Evolutionary conservation across 2,113 vertebrate species (phyloP).

Genomic region (Leiothrix lutea): DNA sequence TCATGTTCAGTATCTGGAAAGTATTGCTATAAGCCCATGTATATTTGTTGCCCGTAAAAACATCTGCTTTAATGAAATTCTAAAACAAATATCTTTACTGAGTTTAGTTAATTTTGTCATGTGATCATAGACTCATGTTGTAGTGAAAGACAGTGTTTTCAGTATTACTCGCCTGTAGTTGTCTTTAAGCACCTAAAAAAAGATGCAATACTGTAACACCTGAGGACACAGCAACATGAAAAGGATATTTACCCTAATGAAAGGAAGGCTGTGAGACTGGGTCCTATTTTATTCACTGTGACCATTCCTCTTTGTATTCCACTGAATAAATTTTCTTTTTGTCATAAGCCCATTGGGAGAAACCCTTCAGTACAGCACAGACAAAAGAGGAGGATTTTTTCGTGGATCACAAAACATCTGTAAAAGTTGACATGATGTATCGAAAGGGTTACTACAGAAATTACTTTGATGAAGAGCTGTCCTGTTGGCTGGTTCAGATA

Average conservation of each 20-base stretch:
- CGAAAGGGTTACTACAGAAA: constrained; percentile 69
- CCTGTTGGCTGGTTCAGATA: constrained; percentile 72
- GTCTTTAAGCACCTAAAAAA: background rate
- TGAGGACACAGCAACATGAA: background rate
- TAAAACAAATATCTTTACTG: background rate
- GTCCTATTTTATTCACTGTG: background rate
- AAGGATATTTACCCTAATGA: background rate
- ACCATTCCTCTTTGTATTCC: background rate
- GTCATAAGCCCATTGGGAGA: constrained; percentile 72
- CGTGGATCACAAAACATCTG: background rate
- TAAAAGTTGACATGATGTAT: constrained; percentile 70
- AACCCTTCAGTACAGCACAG: constrained; percentile 60
- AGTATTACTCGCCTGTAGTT: background rate
- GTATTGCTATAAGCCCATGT: background rate
- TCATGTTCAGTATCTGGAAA: background rate
- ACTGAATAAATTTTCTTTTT: background rate
- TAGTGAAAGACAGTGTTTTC: background rate
- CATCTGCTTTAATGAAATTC: background rate
- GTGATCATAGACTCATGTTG: background rate
- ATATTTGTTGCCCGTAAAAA: background rate
- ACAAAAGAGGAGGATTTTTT: constrained; percentile 62
- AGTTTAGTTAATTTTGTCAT: background rate
- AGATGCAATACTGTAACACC: background rate
- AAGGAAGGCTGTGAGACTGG: background rate
- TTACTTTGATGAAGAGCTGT: constrained; percentile 70